Conservation (phyloP, 1,140 invertebrate species). For the Holcopasites calliopsidis region DNA sequence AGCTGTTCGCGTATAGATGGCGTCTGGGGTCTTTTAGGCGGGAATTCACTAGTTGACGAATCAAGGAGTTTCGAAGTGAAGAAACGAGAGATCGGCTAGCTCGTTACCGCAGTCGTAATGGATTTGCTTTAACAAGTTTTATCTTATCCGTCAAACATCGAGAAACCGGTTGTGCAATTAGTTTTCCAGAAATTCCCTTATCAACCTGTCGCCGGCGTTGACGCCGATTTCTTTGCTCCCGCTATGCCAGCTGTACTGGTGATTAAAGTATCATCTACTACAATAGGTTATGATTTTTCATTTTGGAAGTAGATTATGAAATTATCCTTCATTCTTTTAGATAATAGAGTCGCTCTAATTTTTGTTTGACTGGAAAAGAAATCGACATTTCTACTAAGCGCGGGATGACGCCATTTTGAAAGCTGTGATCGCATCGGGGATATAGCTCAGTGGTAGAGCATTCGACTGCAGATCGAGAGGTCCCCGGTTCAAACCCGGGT, state of each 20-base stretch:
- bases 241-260: neutral
- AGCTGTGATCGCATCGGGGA: conserved; percentile 77
- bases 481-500: conserved; percentile 95
- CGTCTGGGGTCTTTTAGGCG: neutral
- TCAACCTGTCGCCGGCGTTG: conserved; percentile 25
- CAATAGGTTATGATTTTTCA: too few species aligned
- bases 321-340: too few species aligned
- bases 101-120: conserved; percentile 40
- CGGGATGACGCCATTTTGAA: neutral
- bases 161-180: conserved; percentile 46
- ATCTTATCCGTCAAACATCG: conserved; percentile 19
- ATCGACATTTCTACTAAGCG: neutral
- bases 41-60: neutral
- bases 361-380: too few species aligned
- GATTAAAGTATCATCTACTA: too few species aligned
- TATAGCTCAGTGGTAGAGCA: conserved; percentile 95
- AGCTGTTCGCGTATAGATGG: conserved; percentile 3
- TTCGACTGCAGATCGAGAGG: conserved; percentile 95
- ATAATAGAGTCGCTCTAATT: too few species aligned
- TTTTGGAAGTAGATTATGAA: too few species aligned
- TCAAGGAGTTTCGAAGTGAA: neutral
- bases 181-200: conserved; percentile 50
- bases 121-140: conserved; percentile 8
- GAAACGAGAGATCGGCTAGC: neutral
- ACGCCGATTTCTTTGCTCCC: neutral